These are phyloP conservation scores for Eupithecia tripunctaria DNA, from an alignment of 2,888 invertebrate species.

Conservation along the genomic window DNA sequence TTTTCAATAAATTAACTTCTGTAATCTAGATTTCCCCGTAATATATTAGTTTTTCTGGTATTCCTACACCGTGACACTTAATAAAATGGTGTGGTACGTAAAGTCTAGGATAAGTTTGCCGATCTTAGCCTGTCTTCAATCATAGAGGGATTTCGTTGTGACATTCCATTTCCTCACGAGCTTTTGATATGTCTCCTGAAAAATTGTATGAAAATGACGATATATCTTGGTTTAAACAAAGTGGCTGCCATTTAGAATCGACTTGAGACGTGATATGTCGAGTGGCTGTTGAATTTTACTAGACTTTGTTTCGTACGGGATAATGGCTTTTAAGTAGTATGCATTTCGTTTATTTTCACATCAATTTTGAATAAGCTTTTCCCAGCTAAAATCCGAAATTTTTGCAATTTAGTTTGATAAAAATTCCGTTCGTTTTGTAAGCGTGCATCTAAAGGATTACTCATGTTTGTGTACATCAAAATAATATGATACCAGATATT, in stretches of 20 bases:
- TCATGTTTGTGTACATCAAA: not conserved
- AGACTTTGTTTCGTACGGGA: not conserved
- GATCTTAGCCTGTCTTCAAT: slow-evolving; percentile 63
- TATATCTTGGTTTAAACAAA: slow-evolving; percentile 12
- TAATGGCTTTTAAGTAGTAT: not conserved
- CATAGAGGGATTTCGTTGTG: slow-evolving; percentile 61
- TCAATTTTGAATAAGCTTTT: not conserved
- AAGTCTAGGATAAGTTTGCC: slow-evolving; percentile 33
- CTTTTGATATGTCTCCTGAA: slow-evolving; percentile 30
- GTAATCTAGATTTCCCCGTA: too few species aligned
- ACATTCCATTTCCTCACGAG: slow-evolving; percentile 62
- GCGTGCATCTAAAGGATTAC: not conserved
- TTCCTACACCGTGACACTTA: too few species aligned
- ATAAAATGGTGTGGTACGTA: not conserved
- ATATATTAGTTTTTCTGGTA: too few species aligned
- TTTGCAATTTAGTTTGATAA: not conserved
- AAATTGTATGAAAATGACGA: slow-evolving; percentile 15
- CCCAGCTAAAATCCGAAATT: not conserved
- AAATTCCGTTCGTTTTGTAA: not conserved
- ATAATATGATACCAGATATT: not conserved
- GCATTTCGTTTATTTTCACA: not conserved
- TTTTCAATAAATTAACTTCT: too few species aligned
- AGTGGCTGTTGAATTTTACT: not conserved
- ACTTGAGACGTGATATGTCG: not conserved
- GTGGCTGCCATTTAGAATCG: not conserved